Conservation (phyloP, 2,113 vertebrate species). For the Ageneiosus marmoratus region DNA sequence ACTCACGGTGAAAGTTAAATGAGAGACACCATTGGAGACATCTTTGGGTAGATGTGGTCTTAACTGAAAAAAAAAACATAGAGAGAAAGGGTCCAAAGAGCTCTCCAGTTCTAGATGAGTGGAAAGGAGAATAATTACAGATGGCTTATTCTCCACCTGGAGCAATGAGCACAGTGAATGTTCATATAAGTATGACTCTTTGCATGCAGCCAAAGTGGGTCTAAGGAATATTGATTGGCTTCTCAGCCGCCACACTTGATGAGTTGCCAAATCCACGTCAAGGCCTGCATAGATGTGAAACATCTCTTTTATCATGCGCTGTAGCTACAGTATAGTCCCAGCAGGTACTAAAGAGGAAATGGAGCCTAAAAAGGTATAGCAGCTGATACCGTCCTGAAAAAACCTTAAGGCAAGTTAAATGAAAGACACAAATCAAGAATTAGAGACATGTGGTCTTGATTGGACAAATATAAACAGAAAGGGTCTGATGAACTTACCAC, state of each 20-base stretch:
- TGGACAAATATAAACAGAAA: not conserved
- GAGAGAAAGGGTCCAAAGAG: not conserved
- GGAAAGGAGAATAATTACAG: not conserved
- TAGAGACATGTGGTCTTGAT: not conserved
- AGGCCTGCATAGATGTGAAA: not conserved
- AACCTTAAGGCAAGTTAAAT: not conserved
- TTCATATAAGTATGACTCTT: not conserved
- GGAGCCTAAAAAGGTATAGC: not conserved
- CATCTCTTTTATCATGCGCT: not conserved
- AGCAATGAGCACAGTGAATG: not conserved
- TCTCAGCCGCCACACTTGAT: not conserved
- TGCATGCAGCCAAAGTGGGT: not conserved
- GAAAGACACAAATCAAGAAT: not conserved
- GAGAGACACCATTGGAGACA: not conserved
- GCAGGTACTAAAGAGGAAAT: not conserved
- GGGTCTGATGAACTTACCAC: not conserved
- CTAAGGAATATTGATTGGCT: slow-evolving; percentile 7
- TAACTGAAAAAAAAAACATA: not conserved
- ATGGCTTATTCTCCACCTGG: not conserved
- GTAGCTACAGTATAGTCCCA: not conserved
- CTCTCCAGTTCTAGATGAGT: not conserved
- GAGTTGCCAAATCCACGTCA: not conserved
- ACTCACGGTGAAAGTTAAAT: not conserved
- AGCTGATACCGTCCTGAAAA: not conserved
- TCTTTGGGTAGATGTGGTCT: not conserved